Conservation (phyloP, 2,797 vertebrate genomes). For the Chelonia mydas region DNA sequence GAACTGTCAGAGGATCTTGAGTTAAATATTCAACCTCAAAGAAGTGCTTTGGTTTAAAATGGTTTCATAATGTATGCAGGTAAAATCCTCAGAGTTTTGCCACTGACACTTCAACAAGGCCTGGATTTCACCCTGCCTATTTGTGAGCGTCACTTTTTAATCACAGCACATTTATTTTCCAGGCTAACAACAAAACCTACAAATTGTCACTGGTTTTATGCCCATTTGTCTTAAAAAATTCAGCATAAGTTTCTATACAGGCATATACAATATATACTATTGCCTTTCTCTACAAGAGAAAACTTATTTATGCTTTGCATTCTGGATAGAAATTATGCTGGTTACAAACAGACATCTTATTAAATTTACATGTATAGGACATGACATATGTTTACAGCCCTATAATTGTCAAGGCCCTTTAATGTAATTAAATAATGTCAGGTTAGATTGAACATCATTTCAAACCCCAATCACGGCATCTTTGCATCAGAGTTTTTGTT, state of each 20-base stretch:
- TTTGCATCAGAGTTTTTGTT: background rate
- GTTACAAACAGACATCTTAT: background rate
- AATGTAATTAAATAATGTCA: conserved; percentile 27
- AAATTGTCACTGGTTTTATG: background rate
- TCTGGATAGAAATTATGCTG: background rate
- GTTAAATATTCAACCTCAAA: background rate
- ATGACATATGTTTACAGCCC: background rate
- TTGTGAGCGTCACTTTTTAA: background rate
- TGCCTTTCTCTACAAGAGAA: background rate
- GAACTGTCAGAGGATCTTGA: background rate
- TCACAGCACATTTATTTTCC: background rate
- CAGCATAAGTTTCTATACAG: background rate
- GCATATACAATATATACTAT: background rate
- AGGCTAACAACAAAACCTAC: background rate
- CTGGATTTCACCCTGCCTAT: background rate
- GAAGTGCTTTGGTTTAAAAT: background rate
- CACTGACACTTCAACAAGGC: background rate
- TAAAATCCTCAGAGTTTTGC: background rate
- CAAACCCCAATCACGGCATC: background rate
- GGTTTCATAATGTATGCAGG: accelerated
- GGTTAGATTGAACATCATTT: conserved; percentile 5
- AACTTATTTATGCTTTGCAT: background rate
- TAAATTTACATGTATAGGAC: background rate
- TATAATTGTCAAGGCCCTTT: conserved; percentile 11
- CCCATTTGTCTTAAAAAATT: background rate